Base-by-base conservation (phyloP, 2,888 invertebrate genomes). In the Drosophila koepferae region DNA sequence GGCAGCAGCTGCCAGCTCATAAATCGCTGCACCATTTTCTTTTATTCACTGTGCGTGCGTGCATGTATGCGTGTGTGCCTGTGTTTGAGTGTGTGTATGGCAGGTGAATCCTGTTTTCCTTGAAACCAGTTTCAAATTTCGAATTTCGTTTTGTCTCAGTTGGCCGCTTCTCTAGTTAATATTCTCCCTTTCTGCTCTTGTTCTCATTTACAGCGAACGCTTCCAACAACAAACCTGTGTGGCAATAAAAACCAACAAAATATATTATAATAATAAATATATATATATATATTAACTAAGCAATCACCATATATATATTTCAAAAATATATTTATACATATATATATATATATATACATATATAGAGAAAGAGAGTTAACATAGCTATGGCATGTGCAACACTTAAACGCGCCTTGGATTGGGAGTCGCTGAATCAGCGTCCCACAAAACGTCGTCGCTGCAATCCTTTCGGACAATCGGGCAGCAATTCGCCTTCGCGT, bases 321-420 rank as follows among this genome's bases (percentile, higher is more conserved):
- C 43, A 53, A 44, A 56, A 41, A 44, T 65, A 78, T 72, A 63
- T 56, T 46, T 59, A 51, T 53, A 49, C 5, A 48, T 65, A 77
- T 63, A 55, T 56, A 43, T 63, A 63, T 51, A 41, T 54, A 49
- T 7, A 51, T 7, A 51, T 63, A 77, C 59, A 59, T 46, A 38
- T 58, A 49, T 48, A 49, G 12, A 58, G 12, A 48, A 16, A 63
- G 12, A 62, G 5, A 55, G 55, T 40, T 59, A 59, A 46, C 71
- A 81, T 77, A 77, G 80, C 66, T 36, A 99, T 99, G 99, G 99
- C 99, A 95, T 99, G 99, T 95, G 98, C 98, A 94, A 99, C 99
- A 92, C 95, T 99, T 84, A 99, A 99, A 95, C 96, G 99, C 94
- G 96, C 97, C 93, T 95, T 98, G 92, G 99, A 99, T 93, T 98